Evolutionary conservation across 2,797 vertebrate genomes (phyloP).

Genomic region (Coluber constrictor): DNA sequence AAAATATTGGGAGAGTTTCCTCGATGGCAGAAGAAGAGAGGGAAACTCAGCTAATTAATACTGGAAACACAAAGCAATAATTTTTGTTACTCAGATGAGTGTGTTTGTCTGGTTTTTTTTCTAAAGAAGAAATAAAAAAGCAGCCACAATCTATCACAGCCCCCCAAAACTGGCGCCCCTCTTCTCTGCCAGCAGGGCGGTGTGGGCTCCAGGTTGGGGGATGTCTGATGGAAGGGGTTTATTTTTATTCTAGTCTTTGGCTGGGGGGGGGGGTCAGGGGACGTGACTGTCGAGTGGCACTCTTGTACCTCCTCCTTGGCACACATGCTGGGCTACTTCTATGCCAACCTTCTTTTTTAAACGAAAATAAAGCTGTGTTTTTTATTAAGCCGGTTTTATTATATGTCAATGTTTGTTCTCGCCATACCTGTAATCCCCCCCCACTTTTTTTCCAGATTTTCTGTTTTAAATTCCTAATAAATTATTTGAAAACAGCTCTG

Average conservation of each 20-base stretch:
- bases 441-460: constrained; percentile 74
- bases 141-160: constrained; percentile 71
- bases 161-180: neutral
- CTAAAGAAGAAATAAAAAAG: constrained; percentile 72
- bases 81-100: constrained; percentile 80
- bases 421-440: constrained; percentile 69
- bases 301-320: constrained; percentile 49
- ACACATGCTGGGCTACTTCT: constrained; percentile 56
- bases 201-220: neutral
- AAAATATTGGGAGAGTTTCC: constrained; percentile 73
- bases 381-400: constrained; percentile 77
- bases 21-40: constrained; percentile 60
- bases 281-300: constrained; percentile 44
- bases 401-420: constrained; percentile 72
- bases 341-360: constrained; percentile 48
- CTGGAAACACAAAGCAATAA: constrained; percentile 84
- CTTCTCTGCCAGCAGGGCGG: neutral
- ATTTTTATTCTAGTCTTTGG: constrained; percentile 77
- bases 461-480: constrained; percentile 97
- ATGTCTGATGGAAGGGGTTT: constrained; percentile 55
- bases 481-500: constrained; percentile 91
- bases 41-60: constrained; percentile 72
- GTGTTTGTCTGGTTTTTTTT: constrained; percentile 71
- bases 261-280: constrained; percentile 42
- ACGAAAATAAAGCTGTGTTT: constrained; percentile 75